Conservation (phyloP, 1,140 invertebrate genomes). For the Musca domestica region DNA sequence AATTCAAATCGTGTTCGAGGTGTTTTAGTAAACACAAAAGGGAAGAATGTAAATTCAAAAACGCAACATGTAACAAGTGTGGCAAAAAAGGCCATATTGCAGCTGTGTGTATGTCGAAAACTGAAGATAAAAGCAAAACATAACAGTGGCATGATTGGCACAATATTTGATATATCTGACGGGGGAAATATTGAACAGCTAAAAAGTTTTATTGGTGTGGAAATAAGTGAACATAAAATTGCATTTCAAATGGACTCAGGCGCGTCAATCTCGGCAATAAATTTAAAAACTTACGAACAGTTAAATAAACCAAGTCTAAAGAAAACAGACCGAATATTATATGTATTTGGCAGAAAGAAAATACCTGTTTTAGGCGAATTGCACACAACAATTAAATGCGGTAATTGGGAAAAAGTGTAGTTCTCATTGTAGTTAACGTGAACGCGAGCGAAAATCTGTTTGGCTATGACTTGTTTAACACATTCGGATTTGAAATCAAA, state of each 20-base stretch:
- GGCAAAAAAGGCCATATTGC: constrained; percentile 15
- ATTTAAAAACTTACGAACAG: not conserved
- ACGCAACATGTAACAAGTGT: constrained; percentile 16
- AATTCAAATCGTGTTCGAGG: no score
- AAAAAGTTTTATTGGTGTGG: not conserved
- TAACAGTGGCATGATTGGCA: constrained; percentile 11
- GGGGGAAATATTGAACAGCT: not conserved
- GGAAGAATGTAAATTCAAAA: no score
- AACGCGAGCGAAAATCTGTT: constrained; percentile 9
- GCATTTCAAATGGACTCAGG: constrained; percentile 23
- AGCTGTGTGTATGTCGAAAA: constrained; percentile 17
- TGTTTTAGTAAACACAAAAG: no score
- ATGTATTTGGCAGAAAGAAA: constrained; percentile 14
- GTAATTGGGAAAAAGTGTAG: constrained; percentile 12
- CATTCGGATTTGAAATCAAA: constrained; percentile 13
- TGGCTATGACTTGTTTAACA: not conserved
- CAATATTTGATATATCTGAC: constrained; percentile 2
- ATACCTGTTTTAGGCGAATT: constrained; percentile 11
- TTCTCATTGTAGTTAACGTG: not conserved
- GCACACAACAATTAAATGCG: constrained; percentile 4
- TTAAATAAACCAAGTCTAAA: constrained; percentile 6
- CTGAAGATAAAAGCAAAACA: not conserved
- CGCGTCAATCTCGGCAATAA: constrained; percentile 3
- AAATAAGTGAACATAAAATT: constrained; percentile 3
- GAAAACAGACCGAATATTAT: not conserved